Base-by-base conservation (phyloP, 1,140 invertebrate genomes). In the Antheraea pernyi region DNA sequence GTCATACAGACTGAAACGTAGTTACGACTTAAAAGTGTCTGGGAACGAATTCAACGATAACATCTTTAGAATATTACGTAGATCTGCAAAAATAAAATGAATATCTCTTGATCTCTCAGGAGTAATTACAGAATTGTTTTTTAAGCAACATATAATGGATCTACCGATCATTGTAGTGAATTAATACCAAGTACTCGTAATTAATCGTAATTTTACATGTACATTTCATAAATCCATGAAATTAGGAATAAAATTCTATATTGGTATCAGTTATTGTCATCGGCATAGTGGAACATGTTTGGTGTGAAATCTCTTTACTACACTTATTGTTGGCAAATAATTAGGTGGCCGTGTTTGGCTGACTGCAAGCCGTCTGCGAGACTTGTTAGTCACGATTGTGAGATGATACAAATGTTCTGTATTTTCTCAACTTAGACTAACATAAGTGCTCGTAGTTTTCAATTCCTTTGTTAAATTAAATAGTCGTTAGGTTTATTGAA, bases 381-480 rank as follows among this genome's bases (percentile, higher is more conserved):
- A 69, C 74, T 72, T 73, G 67, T 88, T 84, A 88, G 70, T 88
- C 86, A 88, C 66, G n/a, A 65, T 75, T 80, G 82, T 85, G 74
- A 83, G 86, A 82, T 71, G 70, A 71, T 74, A 76, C 59, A 46
- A 73, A 48, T 19, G n/a, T 18, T 53, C 16, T n/a, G 46, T 16
- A 53, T 30, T 30, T 60, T 36, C 36, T 61, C 19, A 36, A 61
- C 19, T 61, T 0, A 22, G 0, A 22, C 19, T 19, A 19, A 30
- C 0, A 61, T 36, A 42, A 42, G 39, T 9, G 8, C 7, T 53
- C 5, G 0, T 13, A 53, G 0, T 53, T 53, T 53, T 53, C 0
- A 53, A 53, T 16, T 6, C 16, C 1, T 53, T 53, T 53, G 46
- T 53, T 53, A 53, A 53, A 53, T 53, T 53, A 11, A 9, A 42